Evolutionary conservation across 2,797 vertebrate genomes (phyloP).

Genomic region (Gambusia yucatana): DNA sequence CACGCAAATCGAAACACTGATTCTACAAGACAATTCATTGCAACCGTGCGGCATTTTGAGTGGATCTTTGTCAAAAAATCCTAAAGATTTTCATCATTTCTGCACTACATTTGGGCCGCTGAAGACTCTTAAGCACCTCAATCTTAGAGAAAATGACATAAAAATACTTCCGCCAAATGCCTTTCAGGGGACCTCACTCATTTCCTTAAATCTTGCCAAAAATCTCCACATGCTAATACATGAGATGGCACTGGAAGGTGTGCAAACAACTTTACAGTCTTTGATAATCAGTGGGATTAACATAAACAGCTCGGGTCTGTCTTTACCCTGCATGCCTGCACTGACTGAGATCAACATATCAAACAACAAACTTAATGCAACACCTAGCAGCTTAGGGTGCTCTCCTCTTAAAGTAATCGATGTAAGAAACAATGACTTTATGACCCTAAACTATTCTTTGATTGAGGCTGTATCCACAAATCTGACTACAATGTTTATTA

Average conservation of each 20-base stretch:
- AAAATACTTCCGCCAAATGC: conserved; percentile 52
- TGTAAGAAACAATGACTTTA: conserved; percentile 71
- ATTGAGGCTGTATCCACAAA: conserved; percentile 44
- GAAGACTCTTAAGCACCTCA: conserved; percentile 73
- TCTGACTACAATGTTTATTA: conserved; percentile 59
- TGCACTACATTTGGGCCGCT: conserved; percentile 69
- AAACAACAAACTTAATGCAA: conserved; percentile 59
- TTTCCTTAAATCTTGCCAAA: conserved; percentile 72
- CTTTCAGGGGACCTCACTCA: conserved; percentile 67
- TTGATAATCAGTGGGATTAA: conserved; percentile 71
- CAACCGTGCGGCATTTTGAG: conserved; percentile 61
- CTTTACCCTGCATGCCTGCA: conserved; percentile 65
- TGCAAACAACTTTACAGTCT: conserved; percentile 69
- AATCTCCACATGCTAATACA: conserved; percentile 67
- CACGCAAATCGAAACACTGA: conserved; percentile 70
- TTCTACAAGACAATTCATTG: conserved; percentile 73
- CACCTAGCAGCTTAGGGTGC: conserved; percentile 63
- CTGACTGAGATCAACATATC: conserved; percentile 73
- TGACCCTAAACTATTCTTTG: conserved; percentile 62
- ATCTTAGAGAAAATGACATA: conserved; percentile 73
- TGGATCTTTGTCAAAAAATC: conserved; percentile 14
- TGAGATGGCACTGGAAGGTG: conserved; percentile 56
- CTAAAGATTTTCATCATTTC: conserved; percentile 8
- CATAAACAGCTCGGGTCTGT: conserved; percentile 61
- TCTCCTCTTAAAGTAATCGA: conserved; percentile 72